Evolutionary conservation across 2,888 invertebrate species (phyloP).

Genomic region (Chalcosyrphus nemorum): DNA sequence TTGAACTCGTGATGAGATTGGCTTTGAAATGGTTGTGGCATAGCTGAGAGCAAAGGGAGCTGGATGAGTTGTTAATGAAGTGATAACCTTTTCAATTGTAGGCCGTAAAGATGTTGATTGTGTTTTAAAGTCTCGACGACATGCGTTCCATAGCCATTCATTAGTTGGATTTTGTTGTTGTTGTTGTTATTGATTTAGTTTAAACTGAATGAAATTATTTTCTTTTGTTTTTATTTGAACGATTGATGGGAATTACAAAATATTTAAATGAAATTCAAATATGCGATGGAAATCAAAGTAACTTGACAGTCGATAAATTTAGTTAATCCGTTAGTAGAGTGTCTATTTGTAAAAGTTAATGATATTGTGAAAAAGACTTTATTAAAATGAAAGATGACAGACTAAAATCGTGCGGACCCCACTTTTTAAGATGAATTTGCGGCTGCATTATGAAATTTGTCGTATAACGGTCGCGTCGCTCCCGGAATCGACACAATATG

Average conservation of each 20-base stretch:
- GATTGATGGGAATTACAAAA: neutral
- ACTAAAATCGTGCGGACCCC: too few relatives aligned
- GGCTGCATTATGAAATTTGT: too few relatives aligned
- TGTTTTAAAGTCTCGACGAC: slow-evolving; percentile 35
- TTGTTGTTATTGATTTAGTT: slow-evolving; percentile 12
- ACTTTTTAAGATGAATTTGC: too few relatives aligned
- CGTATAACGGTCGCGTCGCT: too few relatives aligned
- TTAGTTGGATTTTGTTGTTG: slow-evolving; percentile 6
- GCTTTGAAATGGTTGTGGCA: slow-evolving; percentile 33
- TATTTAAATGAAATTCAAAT: neutral
- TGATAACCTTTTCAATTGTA: slow-evolving; percentile 65
- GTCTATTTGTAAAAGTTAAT: neutral
- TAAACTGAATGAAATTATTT: neutral
- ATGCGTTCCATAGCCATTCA: slow-evolving; percentile 39
- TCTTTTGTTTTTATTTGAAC: neutral
- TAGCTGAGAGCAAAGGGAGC: neutral
- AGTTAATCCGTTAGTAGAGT: slow-evolving; percentile 8
- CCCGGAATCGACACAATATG: too few relatives aligned
- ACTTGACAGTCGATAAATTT: neutral
- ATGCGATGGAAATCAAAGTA: neutral
- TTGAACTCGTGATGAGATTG: slow-evolving; percentile 38
- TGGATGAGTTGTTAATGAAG: slow-evolving; percentile 28
- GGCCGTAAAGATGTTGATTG: slow-evolving; percentile 53
- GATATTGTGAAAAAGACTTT: neutral
- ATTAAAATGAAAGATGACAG: neutral